Evolutionary conservation across 2,797 vertebrate species (phyloP).

Genomic region (Mus spretus): DNA sequence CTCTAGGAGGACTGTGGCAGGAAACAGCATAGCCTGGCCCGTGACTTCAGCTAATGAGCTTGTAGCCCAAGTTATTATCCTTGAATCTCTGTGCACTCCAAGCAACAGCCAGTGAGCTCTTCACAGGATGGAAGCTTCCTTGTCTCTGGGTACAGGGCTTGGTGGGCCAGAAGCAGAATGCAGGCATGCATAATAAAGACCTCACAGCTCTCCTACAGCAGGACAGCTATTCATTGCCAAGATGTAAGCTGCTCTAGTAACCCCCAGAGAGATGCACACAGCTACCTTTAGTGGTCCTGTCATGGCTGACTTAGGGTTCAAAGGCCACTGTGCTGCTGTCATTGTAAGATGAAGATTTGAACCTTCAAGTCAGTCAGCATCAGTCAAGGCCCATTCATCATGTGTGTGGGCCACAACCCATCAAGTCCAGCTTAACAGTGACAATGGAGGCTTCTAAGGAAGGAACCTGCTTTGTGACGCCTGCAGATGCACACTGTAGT

Average conservation of each 20-base stretch:
- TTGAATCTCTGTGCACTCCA: too few species aligned
- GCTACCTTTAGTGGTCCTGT: not conserved
- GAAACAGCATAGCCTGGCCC: too few species aligned
- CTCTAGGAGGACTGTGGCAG: accelerated
- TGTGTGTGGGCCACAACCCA: too few species aligned
- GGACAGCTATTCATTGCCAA: too few species aligned
- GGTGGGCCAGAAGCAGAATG: not conserved
- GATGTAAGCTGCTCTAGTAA: not conserved
- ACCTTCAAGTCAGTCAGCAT: not conserved
- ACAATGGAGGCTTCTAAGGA: not conserved
- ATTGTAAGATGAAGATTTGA: not conserved
- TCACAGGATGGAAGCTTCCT: accelerated
- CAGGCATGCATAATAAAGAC: accelerated
- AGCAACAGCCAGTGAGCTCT: not conserved
- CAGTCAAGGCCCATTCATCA: not conserved
- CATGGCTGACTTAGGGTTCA: not conserved
- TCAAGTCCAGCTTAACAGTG: not conserved
- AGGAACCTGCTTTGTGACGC: not conserved
- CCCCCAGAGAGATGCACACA: not conserved
- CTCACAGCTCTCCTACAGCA: accelerated
- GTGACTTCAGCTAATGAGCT: not conserved
- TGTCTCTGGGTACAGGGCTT: accelerated
- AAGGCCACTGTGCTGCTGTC: not conserved
- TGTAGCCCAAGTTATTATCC: too few species aligned
- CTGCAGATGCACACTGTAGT: not conserved